phyloP scores from a whole-genome alignment of 2,888 invertebrate species.

The Metellina segmentata region DNA sequence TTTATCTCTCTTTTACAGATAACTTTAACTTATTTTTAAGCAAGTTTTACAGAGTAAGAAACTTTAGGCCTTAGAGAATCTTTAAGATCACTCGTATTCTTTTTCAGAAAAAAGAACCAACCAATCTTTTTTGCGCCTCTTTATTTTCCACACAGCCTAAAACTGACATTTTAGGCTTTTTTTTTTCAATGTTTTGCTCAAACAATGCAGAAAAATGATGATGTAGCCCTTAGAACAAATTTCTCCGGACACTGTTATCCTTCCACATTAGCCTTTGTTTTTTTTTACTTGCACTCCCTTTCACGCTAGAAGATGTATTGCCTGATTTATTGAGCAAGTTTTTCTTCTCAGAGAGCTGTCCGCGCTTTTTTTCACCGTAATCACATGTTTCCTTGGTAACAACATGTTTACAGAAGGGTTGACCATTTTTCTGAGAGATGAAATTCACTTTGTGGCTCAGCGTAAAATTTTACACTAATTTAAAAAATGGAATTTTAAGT shows the following conservation, averaged over 20 bases:
- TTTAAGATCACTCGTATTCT: not conserved
- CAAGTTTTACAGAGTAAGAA: constrained; percentile 10
- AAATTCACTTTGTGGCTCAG: not conserved
- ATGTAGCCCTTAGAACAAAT: constrained; percentile 43
- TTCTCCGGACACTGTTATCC: constrained; percentile 20
- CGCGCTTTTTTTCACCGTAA: constrained; percentile 9
- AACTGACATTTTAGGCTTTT: constrained; percentile 3
- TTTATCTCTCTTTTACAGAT: constrained; percentile 20
- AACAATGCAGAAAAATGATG: constrained; percentile 36
- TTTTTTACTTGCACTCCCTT: not conserved
- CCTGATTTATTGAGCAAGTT: constrained; percentile 12
- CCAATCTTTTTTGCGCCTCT: not conserved
- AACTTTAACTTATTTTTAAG: constrained; percentile 11
- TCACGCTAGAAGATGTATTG: constrained; percentile 1
- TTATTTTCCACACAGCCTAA: constrained; percentile 17
- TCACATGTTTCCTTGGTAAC: constrained; percentile 18
- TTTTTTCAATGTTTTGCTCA: constrained; percentile 22
- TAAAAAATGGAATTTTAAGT: not conserved
- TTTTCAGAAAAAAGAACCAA: not conserved
- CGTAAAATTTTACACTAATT: not conserved
- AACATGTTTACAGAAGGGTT: not conserved
- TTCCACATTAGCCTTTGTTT: constrained; percentile 11
- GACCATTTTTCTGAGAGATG: not conserved
- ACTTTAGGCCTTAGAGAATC: not conserved
- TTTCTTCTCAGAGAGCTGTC: constrained; percentile 12